phyloP scores from a whole-genome alignment of 2,888 invertebrate genomes.

The Quadriops clusia region DNA sequence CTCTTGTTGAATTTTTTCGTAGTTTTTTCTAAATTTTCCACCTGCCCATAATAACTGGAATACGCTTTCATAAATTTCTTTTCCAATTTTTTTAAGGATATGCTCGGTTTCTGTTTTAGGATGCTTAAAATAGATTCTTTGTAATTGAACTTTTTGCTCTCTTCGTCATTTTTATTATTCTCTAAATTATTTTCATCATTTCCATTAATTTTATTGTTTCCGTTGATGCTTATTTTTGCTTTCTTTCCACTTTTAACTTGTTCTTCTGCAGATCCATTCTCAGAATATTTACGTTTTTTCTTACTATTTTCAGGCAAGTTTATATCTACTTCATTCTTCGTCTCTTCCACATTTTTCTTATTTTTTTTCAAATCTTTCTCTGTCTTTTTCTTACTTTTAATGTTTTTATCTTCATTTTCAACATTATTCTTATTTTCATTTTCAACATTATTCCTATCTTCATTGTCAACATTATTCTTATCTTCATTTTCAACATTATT shows the following conservation, averaged over 20 bases:
- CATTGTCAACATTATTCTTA: conserved; percentile 2
- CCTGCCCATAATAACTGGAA: conserved; percentile 33
- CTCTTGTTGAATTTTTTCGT: conserved; percentile 61
- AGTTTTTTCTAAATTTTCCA: conserved; percentile 49
- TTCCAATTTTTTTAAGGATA: conserved; percentile 59
- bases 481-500: conserved; percentile 13
- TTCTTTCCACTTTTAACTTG: conserved; percentile 3
- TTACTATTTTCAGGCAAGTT: conserved; percentile 1
- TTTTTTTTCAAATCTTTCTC: conserved; percentile 5
- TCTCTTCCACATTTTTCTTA: conserved; percentile 9
- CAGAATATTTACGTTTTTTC: conserved; percentile 2
- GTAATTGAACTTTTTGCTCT: conserved; percentile 13
- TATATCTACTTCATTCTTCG: not conserved
- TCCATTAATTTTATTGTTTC: not conserved
- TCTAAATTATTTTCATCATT: conserved; percentile 4
- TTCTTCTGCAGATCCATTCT: not conserved
- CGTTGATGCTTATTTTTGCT: conserved; percentile 1
- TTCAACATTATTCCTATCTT: conserved; percentile 2
- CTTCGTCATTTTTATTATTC: conserved; percentile 4
- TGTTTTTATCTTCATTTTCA: not conserved
- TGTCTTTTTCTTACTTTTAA: conserved; percentile 2
- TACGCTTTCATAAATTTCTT: conserved; percentile 64
- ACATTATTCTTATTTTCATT: conserved; percentile 8
- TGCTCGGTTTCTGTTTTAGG: conserved; percentile 41
- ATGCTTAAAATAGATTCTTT: conserved; percentile 13